Percentiles rank a stretch among this genome's conserved stretches.
Conservation (phyloP, 2,797 vertebrate species). For the Pangasius sanitwongsei region DNA sequence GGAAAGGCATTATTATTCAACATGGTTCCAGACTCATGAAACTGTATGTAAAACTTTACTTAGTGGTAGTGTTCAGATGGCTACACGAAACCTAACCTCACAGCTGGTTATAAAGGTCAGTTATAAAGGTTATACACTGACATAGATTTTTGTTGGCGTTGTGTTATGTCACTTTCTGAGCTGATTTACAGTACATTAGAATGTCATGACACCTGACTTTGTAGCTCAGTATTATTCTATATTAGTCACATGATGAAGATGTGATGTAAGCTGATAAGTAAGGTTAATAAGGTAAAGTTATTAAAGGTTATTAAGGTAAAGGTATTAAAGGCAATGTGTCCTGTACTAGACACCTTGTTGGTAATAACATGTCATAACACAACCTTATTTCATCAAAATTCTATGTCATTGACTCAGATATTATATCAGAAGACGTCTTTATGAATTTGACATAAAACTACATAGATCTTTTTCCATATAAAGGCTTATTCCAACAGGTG, state of each 20-base stretch:
- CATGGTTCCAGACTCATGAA: constrained; percentile 39
- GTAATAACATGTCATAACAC: neutral
- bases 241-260: neutral
- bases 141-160: neutral
- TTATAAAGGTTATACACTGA: no score
- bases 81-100: neutral
- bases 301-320: neutral
- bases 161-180: neutral
- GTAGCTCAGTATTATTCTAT: neutral
- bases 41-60: neutral
- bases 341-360: neutral
- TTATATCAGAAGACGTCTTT: neutral
- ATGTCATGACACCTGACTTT: neutral
- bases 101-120: neutral
- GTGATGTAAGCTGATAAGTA: neutral
- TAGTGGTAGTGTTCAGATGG: neutral
- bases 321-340: neutral
- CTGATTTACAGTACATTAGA: neutral
- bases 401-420: neutral
- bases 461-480: neutral
- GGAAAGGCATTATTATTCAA: neutral
- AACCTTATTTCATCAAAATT: neutral
- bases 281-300: neutral
- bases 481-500: neutral
- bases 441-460: neutral